A percentile compares a stretch with the other conserved stretches of the same genome.
Conservation (phyloP, 2,113 vertebrate genomes). For the Tachycineta bicolor region DNA sequence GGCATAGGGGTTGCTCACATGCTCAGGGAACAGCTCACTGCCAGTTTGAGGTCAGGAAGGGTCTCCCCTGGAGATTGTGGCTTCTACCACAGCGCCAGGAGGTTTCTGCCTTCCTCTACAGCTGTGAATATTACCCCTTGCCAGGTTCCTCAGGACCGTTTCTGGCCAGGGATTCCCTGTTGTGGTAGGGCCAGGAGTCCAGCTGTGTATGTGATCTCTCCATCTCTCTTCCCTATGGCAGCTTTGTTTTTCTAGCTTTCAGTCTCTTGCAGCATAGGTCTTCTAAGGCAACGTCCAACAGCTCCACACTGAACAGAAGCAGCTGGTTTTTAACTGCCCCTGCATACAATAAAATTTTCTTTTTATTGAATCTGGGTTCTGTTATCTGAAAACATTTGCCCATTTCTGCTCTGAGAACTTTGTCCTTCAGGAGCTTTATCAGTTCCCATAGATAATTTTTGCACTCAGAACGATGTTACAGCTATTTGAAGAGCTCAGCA, state of each 20-base stretch:
- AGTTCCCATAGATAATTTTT: neutral
- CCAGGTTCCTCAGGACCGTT: neutral
- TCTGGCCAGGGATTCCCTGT: neutral
- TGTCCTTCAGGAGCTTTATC: neutral
- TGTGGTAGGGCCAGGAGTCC: neutral
- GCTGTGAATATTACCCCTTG: neutral
- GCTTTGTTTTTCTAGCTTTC: neutral
- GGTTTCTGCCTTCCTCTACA: neutral
- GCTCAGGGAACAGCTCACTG: neutral
- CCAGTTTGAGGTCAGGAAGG: neutral
- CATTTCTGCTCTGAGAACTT: neutral
- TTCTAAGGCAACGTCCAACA: neutral
- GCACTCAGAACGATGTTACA: neutral
- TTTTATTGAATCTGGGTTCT: neutral
- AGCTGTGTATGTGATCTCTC: neutral
- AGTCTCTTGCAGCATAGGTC: neutral
- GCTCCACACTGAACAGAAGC: neutral
- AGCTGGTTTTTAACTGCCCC: neutral
- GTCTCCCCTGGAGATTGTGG: neutral
- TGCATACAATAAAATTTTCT: neutral
- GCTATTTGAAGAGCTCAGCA: neutral
- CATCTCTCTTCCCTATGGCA: neutral
- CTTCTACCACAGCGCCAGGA: neutral
- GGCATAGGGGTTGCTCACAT: neutral
- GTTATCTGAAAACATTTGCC: neutral